phyloP scores from a whole-genome alignment of 2,888 invertebrate genomes.

The Formica aserva region DNA sequence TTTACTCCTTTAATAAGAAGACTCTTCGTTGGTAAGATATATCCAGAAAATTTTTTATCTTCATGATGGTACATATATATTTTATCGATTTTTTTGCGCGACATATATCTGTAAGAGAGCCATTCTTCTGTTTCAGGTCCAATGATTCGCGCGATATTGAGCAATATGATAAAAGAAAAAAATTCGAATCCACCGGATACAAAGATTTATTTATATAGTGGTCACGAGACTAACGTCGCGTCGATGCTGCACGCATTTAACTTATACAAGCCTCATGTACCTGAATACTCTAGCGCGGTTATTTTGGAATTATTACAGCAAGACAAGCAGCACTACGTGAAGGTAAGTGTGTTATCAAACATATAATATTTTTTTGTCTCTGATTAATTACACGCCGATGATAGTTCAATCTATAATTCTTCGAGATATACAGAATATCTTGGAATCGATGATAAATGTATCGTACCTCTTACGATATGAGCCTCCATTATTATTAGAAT shows the following conservation, averaged over 20 bases:
- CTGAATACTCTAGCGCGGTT: conserved; percentile 87
- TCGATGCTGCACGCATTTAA: conserved; percentile 87
- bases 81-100: not conserved
- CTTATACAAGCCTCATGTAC: conserved; percentile 88
- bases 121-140: conserved; percentile 84
- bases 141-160: conserved; percentile 86
- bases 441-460: not conserved
- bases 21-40: conserved; percentile 83
- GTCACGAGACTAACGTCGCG: conserved; percentile 89
- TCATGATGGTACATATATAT: not conserved
- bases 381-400: not conserved
- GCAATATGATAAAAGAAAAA: conserved; percentile 84
- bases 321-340: conserved; percentile 83
- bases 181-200: conserved; percentile 79
- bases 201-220: conserved; percentile 87
- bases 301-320: conserved; percentile 87
- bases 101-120: not conserved
- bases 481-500: too few relatives aligned
- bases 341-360: conserved; percentile 81
- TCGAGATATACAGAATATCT: not conserved
- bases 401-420: not conserved
- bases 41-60: not conserved
- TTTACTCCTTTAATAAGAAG: conserved; percentile 16
- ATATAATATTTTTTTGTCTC: not conserved
- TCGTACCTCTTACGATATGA: conserved; percentile 32